Evolutionary conservation across 2,888 invertebrate genomes (phyloP), one percentile per base, ranked within the genome.

Genomic region (Podabrus alpinus): DNA sequence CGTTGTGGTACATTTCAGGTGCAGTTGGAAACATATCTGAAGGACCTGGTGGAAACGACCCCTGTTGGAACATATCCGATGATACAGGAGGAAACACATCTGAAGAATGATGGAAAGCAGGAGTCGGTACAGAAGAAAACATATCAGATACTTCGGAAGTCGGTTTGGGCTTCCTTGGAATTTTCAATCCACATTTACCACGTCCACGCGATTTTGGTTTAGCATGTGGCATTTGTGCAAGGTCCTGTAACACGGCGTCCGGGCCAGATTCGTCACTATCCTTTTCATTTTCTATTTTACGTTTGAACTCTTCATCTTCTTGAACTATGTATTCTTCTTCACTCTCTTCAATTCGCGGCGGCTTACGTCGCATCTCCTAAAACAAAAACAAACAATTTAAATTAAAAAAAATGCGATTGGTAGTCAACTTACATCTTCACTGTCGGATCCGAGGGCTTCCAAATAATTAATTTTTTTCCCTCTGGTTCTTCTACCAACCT

Each of bases 391-490:
- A 24, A 62, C 61, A 64, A 29, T 17, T n/a, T 45, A 5, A 45
- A 45, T 45, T 45, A 13, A 45, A 7, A 62, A 71, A 59, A 29
- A 62, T 61, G 24, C 10, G 64, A 45, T 45, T n/a, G n/a, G 9
- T 45, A 7, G 45, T n/a, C 45, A 9, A n/a, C 88, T 88, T 83
- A 92, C 93, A 85, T 92, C 94, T 83, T 92, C 94, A 68, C 92
- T 93, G 84, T 94, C 94, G 0, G 94, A 92, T 78, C 92, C 92
- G 69, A 92, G 90, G 83, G 90, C 91, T 87, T 95, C 95, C 3
- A 94, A 92, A 83, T 95, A 95, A 85, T 93, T 92, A 77, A 94
- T 93, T 86, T 93, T 92, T 81, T 91, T 90, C 78, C 94, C 94
- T 7, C 94, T 86, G 0, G 94, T 94, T 79, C 94, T 88, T 82